Base-by-base conservation (phyloP, 2,888 invertebrate species). In the Mimumesa dahlbomi region DNA sequence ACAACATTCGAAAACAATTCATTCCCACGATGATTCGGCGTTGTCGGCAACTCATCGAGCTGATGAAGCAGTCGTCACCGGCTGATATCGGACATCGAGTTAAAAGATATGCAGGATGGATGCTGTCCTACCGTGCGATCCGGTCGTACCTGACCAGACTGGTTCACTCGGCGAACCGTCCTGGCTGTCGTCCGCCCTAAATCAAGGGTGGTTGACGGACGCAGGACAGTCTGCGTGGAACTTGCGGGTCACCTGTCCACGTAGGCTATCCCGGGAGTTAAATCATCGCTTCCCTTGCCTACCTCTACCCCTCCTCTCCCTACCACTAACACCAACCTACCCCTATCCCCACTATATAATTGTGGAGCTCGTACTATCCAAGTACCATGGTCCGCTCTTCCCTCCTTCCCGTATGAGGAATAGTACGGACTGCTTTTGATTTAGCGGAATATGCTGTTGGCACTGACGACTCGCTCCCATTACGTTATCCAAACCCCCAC, bases 401-500 rank as follows among this genome's bases (percentile, higher is more conserved):
- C 48, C 74, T 73, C 67, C 74, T 75, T 69, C 71, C 42, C 66
- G 49, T 70, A 75, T 73, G 82, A 84, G 82, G 70, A 79, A 81
- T 77, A 75, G 74, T 66, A 52, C 68, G 73, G 67, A 76, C 85
- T 87, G 88, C 82, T 87, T 88, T 88, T 88, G 88, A 88, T 88
- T 88, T 88, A 88, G 84, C 84, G 83, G 82, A 85, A 84, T 87
- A 85, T 88, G 87, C 85, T 79, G 53, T 77, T 88, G 87, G 84
- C 87, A 88, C 84, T 87, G 88, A 88, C 85, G 86, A 87, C 86
- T 83, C 80, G 72, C 77, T 76, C 77, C 84, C 84, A 81, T 38
- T 34, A 13, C 38, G 52, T 53, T 42, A 42, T 49, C 52, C 29
- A 54, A 31, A 34, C 48, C 61, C 58, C 66, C 42, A 50, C 56